Percentiles rank a stretch among this genome's conserved stretches.
These are phyloP conservation scores for Ceratina calcarata DNA, from an alignment of 1,140 invertebrate genomes.

Conservation along the genomic window DNA sequence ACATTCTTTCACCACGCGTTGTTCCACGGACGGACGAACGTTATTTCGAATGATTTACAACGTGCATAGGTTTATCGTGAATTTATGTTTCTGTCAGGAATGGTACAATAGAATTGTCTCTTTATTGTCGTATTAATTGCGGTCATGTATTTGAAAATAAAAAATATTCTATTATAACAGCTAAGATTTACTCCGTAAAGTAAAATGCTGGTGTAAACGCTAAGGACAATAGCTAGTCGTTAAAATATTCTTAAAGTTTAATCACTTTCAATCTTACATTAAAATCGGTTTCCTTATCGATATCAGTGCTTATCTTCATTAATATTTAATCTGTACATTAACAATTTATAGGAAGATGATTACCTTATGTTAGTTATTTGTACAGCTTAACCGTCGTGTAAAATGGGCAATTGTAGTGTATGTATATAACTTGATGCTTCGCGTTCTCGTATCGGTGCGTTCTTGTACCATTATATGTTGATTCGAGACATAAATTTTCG, in stretches of 20 bases:
- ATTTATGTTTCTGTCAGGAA: no score
- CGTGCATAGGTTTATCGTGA: no score
- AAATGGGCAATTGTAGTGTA: constrained; percentile 17
- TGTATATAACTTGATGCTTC: constrained; percentile 5
- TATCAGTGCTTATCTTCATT: constrained; percentile 38
- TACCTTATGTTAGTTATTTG: constrained; percentile 48
- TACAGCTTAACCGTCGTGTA: constrained; percentile 51
- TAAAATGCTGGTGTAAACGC: constrained; percentile 49
- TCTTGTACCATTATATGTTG: background rate
- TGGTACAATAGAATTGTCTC: background rate
- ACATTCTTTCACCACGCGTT: background rate
- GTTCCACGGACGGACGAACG: no score
- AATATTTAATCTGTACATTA: constrained; percentile 55
- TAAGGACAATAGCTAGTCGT: constrained; percentile 45
- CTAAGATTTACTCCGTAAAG: constrained; percentile 40
- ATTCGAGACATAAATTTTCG: constrained; percentile 3
- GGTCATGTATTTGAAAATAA: constrained; percentile 48
- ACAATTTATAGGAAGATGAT: constrained; percentile 41
- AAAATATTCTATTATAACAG: constrained; percentile 53
- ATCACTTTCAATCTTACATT: constrained; percentile 49
- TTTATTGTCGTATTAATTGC: constrained; percentile 7
- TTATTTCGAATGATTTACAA: background rate
- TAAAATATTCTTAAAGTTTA: constrained; percentile 49
- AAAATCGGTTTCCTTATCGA: constrained; percentile 33
- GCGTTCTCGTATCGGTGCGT: background rate